Conservation (phyloP, 2,888 invertebrate genomes). For the Metalampra italica region DNA sequence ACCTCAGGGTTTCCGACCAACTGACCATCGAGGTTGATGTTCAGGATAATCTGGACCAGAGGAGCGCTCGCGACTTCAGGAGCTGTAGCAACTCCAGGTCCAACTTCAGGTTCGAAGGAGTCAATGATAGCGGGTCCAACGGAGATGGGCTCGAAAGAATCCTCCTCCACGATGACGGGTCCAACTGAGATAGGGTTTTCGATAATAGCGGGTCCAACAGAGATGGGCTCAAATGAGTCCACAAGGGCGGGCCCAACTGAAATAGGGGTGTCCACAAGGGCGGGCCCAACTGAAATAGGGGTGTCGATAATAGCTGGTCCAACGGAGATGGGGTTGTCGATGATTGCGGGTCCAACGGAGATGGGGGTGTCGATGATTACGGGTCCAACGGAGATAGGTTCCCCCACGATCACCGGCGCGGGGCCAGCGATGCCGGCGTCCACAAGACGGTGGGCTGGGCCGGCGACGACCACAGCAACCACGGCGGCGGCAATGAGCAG, state of each 20-base stretch:
- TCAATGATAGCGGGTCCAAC: conserved; percentile 2
- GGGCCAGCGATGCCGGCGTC: not conserved
- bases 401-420: conserved; percentile 5
- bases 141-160: not conserved
- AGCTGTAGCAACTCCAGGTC: not conserved
- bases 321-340: not conserved
- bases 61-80: not conserved
- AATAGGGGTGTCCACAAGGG: not conserved
- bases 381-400: not conserved
- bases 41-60: conserved; percentile 1
- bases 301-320: conserved; percentile 1
- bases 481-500: conserved; percentile 13
- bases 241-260: conserved; percentile 4
- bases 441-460: not conserved
- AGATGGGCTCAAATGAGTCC: not conserved
- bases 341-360: conserved; percentile 1
- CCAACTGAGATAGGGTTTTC: not conserved
- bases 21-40: conserved; percentile 7
- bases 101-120: not conserved
- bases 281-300: not conserved
- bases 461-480: conserved; percentile 7
- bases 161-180: not conserved
- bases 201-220: not conserved
- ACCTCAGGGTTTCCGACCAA: not conserved
- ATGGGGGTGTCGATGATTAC: not conserved